Evolutionary conservation across 2,113 vertebrate genomes (phyloP), one percentile per base, ranked within the genome.

Genomic region (Gadus chalcogrammus): DNA sequence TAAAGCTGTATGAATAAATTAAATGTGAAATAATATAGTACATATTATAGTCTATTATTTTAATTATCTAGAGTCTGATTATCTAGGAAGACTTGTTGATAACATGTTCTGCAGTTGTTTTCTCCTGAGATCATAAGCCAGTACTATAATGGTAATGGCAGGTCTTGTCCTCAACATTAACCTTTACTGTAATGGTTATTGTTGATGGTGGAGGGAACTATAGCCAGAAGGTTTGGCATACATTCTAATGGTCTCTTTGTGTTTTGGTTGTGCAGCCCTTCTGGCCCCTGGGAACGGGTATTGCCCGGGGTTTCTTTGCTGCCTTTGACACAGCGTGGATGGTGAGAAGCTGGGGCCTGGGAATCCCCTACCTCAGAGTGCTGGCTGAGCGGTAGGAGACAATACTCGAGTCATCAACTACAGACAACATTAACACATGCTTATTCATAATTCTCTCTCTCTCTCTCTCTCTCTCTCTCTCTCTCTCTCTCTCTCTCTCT

Each of bases 231-330:
- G 22, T 27, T 63, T 22, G 4, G n/a, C 7, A 5, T 63, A 31
- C 27, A 3, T 62, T 20, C 52, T 20, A 22, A 65, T 18, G 16
- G 17, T 58, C 24, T 15, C 17, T 15, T 27, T 16, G n/a, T 60
- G 16, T 58, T 64, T 6, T 55, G 42, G 0, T 60, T 0, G 5
- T 55, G 22, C 89, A 99, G 97, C 97, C 97, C 0, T 99, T 99
- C 90, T 99, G 97, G 97, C 97, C 97, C 0, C 86, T 98, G 81
- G 97, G 97, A 42, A 98, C 97, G 0, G 97, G 97, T 0, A 94
- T 98, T 6, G 97, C 95, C 22, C 93, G 96, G 7, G 96, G 97
- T 0, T 99, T 99, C 80, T 70, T 99, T 0, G 96, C 95, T 0
- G 88, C 93, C 48, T 95, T 97, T 0, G 97, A 99, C 0, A 87